Evolutionary conservation across 2,888 invertebrate genomes (phyloP).

Genomic region (Sisyra nigra): DNA sequence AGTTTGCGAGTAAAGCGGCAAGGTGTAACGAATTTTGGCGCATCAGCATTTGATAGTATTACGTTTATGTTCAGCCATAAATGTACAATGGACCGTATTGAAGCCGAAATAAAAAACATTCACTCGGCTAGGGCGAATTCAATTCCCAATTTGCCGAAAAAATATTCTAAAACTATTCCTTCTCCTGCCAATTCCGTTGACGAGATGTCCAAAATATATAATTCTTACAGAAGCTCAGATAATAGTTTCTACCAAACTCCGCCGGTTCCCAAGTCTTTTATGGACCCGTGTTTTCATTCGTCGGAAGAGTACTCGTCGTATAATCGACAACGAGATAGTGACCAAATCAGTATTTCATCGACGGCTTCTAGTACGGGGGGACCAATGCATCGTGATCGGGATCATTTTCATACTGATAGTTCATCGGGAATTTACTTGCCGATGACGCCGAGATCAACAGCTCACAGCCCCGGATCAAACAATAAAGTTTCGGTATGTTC

Average conservation of each 20-base stretch:
- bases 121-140: too few species aligned
- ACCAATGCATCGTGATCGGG: conserved; percentile 28
- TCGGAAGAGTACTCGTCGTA: conserved; percentile 32
- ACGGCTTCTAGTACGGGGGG: conserved; percentile 40
- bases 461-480: conserved; percentile 39
- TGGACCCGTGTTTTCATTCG: conserved; percentile 37
- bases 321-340: conserved; percentile 35
- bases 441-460: conserved; percentile 32
- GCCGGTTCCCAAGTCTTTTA: conserved; percentile 34
- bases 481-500: conserved; percentile 43
- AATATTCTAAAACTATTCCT: too few species aligned
- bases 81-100: conserved; percentile 13
- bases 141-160: too few species aligned
- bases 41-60: conserved; percentile 23
- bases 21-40: conserved; percentile 1
- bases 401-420: conserved; percentile 30
- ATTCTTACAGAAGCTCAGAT: conserved; percentile 35
- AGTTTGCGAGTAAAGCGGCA: too few species aligned
- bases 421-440: conserved; percentile 36
- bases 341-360: conserved; percentile 43
- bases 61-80: conserved; percentile 25
- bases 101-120: too few species aligned
- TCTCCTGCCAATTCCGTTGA: too few species aligned
- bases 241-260: conserved; percentile 39
- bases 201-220: too few species aligned